Evolutionary conservation across 2,888 invertebrate genomes (phyloP), one percentile per base, ranked within the genome.

Genomic region (Platypus cylindrus): DNA sequence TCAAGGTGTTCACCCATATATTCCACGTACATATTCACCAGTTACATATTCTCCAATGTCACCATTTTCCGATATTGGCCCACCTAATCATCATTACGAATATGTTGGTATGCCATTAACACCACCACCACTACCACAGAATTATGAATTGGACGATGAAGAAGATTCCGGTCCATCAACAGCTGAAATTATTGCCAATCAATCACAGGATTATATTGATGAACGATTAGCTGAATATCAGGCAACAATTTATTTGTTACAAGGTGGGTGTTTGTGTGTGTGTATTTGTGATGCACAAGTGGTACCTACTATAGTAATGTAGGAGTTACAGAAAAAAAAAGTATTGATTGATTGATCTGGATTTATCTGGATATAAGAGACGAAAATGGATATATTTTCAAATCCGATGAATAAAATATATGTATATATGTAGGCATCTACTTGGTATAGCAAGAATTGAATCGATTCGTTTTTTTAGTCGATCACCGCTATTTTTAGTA

Each of bases 201-300:
- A 91, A 65, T 86, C 86, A 40, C 90, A 91, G 66, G 90, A 91
- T 63, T 91, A 90, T 61, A 78, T 91, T 45, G 91, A 91, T 59
- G 91, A 91, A 64, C 85, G 86, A 62, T 71, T 91, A 53, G 86
- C 89, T 32, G 89, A 91, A 66, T 91, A 90, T 61, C 89, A 90
- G 64, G 80, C 84, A 44, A 90, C 90, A 18, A 91, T 91, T 62
- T 78, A 82, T 54, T 77, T 84, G 58, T 67, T 90, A 53, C 89
- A 89, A 76, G 85, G 86, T 85, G 58, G 71, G 76, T 14, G n/a
- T 25, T 8, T 5, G 25, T 25, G 20, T 20, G 20, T 20, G 20
- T 20, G 5, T 26, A 26, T 5, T 26, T 26, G 26, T 22, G 22
- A 8, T 9, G 22, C 7, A 8, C 9, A 9, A 7, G 22, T 22